Evolutionary conservation across 2,797 vertebrate genomes (phyloP).

Genomic region (Telmatherina bonti): DNA sequence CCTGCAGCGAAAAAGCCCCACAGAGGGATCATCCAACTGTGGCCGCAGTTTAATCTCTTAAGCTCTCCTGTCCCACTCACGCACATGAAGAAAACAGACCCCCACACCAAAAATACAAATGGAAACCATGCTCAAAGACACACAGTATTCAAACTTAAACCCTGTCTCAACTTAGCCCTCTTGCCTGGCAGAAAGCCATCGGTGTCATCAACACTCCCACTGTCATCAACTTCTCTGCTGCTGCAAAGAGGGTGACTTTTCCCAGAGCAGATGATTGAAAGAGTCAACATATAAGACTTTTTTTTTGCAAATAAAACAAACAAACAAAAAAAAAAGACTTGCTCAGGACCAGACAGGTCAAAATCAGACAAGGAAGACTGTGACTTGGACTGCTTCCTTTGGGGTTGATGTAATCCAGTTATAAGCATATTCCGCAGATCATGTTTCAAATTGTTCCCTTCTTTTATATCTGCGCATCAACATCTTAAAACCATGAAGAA

Average conservation of each 20-base stretch:
- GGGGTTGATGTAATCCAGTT: no score
- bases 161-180: conserved; percentile 15
- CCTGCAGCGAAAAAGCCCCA: conserved; percentile 65
- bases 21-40: conserved; percentile 57
- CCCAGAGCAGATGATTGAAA: conserved; percentile 4
- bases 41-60: conserved; percentile 78
- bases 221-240: conserved; percentile 13
- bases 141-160: conserved; percentile 36
- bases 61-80: conserved; percentile 48
- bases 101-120: conserved; percentile 29
- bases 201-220: conserved; percentile 42
- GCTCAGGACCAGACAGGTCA: no score
- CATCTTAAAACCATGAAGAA: neutral
- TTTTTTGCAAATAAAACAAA: no score
- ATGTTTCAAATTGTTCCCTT: neutral
- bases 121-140: conserved; percentile 16
- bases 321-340: no score
- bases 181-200: conserved; percentile 47
- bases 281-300: neutral
- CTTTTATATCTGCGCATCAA: neutral
- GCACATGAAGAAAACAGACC: conserved; percentile 22
- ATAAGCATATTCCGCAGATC: neutral
- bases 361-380: no score
- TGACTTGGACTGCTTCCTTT: no score
- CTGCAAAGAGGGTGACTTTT: conserved; percentile 10